A percentile compares a stretch with the other conserved stretches of the same genome.
These are phyloP conservation scores for Melanotus villosus DNA, from an alignment of 2,888 invertebrate species.

Conservation along the genomic window DNA sequence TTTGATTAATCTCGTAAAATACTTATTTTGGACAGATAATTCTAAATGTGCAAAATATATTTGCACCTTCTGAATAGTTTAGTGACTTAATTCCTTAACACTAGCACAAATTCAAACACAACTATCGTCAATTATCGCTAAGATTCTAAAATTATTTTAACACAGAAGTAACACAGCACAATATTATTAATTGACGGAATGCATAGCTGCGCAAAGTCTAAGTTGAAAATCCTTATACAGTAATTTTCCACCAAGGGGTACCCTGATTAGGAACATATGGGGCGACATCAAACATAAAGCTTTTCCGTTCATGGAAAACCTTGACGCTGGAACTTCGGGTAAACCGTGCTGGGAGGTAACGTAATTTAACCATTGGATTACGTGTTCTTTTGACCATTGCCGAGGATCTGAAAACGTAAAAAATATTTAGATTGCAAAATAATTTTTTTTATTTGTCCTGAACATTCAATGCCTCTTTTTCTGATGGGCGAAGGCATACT, in stretches of 20 bases:
- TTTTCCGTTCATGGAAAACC: conserved; percentile 87
- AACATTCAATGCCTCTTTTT: no score
- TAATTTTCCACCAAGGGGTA: conserved; percentile 78
- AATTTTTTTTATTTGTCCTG: no score
- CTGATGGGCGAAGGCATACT: no score
- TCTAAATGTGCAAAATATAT: no score
- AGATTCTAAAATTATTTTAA: neutral
- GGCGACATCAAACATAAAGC: conserved; percentile 84
- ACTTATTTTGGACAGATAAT: no score
- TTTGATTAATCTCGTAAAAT: no score
- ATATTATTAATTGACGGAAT: conserved; percentile 56
- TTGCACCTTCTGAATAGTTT: no score
- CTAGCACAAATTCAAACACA: neutral
- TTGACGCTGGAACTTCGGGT: conserved; percentile 71
- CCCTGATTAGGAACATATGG: conserved; percentile 81
- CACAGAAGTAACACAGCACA: neutral
- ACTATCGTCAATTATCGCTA: neutral
- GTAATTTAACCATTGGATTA: conserved; percentile 76
- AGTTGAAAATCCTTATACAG: conserved; percentile 81
- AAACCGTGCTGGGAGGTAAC: conserved; percentile 74
- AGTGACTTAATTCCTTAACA: no score
- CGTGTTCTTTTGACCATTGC: conserved; percentile 80
- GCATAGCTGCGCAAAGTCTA: conserved; percentile 78
- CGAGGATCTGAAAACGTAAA: conserved; percentile 77
- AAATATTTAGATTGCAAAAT: no score